Base-by-base conservation (phyloP, 2,113 vertebrate genomes). In the Oryctolagus cuniculus region DNA sequence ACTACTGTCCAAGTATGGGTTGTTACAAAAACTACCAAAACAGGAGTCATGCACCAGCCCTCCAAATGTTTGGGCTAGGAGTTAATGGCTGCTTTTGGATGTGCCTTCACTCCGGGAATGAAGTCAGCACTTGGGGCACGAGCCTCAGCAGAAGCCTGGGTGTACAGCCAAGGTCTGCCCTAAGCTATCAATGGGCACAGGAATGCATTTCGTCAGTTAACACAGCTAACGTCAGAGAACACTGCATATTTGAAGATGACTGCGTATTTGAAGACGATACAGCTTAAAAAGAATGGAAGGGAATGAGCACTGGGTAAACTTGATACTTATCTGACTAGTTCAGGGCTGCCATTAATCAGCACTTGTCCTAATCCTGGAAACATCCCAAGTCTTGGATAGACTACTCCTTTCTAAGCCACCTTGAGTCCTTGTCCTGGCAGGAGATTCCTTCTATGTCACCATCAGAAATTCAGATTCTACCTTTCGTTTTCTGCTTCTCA, bases 301-400 rank as follows among this genome's bases (percentile, higher is more conserved):
- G 82, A 78, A 74, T 66, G 55, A 82, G 72, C 31, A 83, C 80
- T 85, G 29, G 38, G 79, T 49, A 84, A 51, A 83, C 25, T 44
- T 83, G 34, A 13, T 58, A 64, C 12, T 27, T n/a, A 75, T 29
- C 36, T 86, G 44, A 67, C 3, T 72, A 19, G 36, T 87, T 92
- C 66, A 87, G 84, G 91, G n/a, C n/a, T 61, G 36, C 10, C 63
- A 13, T 93, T 95, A 49, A 10, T 78, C 63, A 69, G 55, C 87
- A 6, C 1, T 78, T 69, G 29, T 78, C 3, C 10, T 44, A 84
- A 94, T 55, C 74, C 13, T 64, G 5, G 74, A 80, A 85, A 67
- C 73, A 85, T 61, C 89, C 80, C 2, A 34, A 53, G 69, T 75
- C 34, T 87, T 51, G 58, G 72, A 22, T 0, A 70, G 17, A 75